Evolutionary conservation across 1,140 invertebrate species (phyloP).

Genomic region (Zaprionus africanus): DNA sequence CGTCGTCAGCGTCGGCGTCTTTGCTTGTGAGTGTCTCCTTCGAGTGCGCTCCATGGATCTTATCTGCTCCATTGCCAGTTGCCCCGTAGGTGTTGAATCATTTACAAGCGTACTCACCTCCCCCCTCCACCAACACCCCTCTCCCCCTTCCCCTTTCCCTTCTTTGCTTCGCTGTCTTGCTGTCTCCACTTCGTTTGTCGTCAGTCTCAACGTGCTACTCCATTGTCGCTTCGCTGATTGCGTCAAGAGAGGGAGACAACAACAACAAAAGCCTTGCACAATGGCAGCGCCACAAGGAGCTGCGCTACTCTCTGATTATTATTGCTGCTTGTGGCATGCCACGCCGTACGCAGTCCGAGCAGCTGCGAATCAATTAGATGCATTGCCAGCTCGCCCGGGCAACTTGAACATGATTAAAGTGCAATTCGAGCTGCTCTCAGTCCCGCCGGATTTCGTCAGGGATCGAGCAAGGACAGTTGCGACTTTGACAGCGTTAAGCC

Average conservation of each 20-base stretch:
- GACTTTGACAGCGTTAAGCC: neutral
- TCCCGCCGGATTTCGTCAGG: neutral
- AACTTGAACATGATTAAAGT: conserved; percentile 5
- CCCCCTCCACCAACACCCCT: neutral
- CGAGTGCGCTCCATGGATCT: conserved; percentile 39
- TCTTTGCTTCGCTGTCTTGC: neutral
- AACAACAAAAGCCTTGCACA: conserved; percentile 11
- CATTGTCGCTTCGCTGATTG: conserved; percentile 64
- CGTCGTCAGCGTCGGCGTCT: conserved; percentile 8
- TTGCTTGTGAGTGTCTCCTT: conserved; percentile 18
- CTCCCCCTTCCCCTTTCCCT: neutral
- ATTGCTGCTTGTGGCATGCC: conserved; percentile 62
- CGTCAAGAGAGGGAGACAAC: conserved; percentile 40
- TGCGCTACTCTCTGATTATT: conserved; percentile 65
- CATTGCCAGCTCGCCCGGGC: conserved; percentile 6
- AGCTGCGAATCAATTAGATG: conserved; percentile 65
- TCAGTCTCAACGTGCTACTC: conserved; percentile 25
- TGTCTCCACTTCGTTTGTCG: conserved; percentile 21
- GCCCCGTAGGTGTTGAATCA: conserved; percentile 76
- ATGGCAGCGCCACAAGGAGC: conserved; percentile 6
- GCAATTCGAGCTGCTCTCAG: neutral
- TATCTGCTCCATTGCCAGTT: conserved; percentile 51
- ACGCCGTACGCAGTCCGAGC: conserved; percentile 7
- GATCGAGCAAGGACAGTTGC: neutral
- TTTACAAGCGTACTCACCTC: conserved; percentile 57